phyloP scores from a whole-genome alignment of 1,140 invertebrate genomes.

The Drosophila ambigua region DNA sequence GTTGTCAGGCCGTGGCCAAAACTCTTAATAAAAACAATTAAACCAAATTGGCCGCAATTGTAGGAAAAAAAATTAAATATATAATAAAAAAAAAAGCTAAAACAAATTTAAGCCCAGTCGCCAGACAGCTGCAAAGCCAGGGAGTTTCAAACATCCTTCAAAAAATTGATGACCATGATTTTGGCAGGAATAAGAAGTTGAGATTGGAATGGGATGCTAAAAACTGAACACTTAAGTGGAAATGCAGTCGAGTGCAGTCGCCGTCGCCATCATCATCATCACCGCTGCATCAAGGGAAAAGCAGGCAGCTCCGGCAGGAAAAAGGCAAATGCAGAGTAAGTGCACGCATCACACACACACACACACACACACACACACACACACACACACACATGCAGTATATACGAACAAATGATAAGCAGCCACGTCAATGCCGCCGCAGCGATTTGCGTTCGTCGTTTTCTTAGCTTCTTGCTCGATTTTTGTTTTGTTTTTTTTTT shows the following conservation, averaged over 20 bases:
- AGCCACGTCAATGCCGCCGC: slow-evolving; percentile 32
- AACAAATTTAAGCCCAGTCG: slow-evolving; percentile 23
- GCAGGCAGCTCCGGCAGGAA: not conserved
- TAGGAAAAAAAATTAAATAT: slow-evolving; percentile 39
- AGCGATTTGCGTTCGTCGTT: slow-evolving; percentile 64
- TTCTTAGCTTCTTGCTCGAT: slow-evolving; percentile 16
- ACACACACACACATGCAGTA: slow-evolving; percentile 6
- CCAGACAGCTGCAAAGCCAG: too few relatives aligned
- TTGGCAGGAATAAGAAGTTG: slow-evolving; percentile 9
- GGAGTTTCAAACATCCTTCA: not conserved
- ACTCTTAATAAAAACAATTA: slow-evolving; percentile 73
- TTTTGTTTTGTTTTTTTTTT: not conserved
- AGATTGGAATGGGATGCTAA: not conserved
- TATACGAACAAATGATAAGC: slow-evolving; percentile 53
- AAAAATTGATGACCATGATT: slow-evolving; percentile 32
- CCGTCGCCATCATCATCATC: slow-evolving; percentile 30
- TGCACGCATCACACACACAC: slow-evolving; percentile 8
- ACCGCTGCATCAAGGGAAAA: slow-evolving; percentile 6
- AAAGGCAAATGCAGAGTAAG: slow-evolving; percentile 22
- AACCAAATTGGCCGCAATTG: slow-evolving; percentile 69
- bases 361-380: slow-evolving; percentile 10
- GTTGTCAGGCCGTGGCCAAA: too few relatives aligned
- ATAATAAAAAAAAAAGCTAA: slow-evolving; percentile 34
- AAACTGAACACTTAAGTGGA: slow-evolving; percentile 47
- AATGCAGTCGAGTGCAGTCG: slow-evolving; percentile 43